These are phyloP conservation scores for Lycocorax pyrrhopterus DNA, from an alignment of 2,113 vertebrate species.

Conservation along the genomic window DNA sequence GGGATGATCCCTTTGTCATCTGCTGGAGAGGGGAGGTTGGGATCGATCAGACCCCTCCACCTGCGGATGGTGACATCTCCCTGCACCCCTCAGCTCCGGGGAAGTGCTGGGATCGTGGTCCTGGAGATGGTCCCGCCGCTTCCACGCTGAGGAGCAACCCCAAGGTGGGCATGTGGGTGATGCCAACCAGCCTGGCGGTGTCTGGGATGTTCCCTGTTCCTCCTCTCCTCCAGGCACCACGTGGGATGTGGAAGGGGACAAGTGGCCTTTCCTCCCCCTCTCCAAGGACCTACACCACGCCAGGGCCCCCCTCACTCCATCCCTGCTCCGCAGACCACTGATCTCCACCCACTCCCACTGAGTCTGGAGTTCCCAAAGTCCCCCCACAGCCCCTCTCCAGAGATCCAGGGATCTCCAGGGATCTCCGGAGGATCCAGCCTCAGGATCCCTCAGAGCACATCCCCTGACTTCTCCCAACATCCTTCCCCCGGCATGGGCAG, in stretches of 20 bases:
- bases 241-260: neutral
- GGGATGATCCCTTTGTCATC: neutral
- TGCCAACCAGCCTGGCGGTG: neutral
- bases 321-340: neutral
- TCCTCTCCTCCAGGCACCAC: neutral
- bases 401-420: too few species aligned
- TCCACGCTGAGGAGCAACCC: neutral
- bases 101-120: neutral
- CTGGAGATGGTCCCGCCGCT: neutral
- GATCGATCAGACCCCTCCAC: neutral
- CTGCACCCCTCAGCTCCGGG: neutral
- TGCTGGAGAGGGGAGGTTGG: neutral
- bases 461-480: neutral
- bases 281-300: neutral
- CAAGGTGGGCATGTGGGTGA: rapidly evolving
- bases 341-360: neutral
- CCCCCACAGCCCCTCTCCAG: neutral
- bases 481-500: neutral
- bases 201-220: neutral
- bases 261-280: neutral
- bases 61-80: neutral
- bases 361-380: neutral
- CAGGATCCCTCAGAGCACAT: neutral
- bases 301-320: neutral
- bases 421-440: neutral